Evolutionary conservation across 2,888 invertebrate species (phyloP), one percentile per base, ranked within the genome.

Genomic region (Agrotis puta): DNA sequence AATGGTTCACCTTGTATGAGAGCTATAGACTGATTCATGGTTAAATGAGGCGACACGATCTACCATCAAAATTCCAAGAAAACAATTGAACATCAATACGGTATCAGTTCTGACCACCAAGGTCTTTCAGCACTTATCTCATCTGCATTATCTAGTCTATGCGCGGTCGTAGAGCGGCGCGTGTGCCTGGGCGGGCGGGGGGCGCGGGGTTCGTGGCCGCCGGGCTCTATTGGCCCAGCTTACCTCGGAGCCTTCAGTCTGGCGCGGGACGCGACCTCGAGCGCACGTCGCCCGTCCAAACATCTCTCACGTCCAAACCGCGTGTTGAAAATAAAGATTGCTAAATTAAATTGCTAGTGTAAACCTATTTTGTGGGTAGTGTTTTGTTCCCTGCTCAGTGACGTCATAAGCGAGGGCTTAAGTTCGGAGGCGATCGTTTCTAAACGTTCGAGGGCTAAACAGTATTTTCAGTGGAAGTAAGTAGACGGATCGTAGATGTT

Each of bases 231-330:
- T 90, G 90, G 92, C 93, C 93, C 92, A 89, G 91, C 88, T 87
- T 84, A 88, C 87, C 89, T 88, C 83, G 85, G 85, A 93, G 92
- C 93, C 94, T 92, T 92, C 91, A 95, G 95, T 95, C 88, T 86
- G 89, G 89, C 89, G 87, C 87, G 83, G 88, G 87, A 88, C 88
- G 88, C 84, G 82, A 82, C 66, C 70, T 65, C 62, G 89, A 81
- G 79, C 75, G 87, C 83, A 88, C 86, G 93, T 83, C 82, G 79
- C 75, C 70, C 70, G 73, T 67, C 64, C 73, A 53, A 65, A 69
- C 45, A 77, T 66, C 72, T 66, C 68, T 68, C 83, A 75, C 84
- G 79, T 71, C 84, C 82, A 85, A 82, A 84, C 85, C 91, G 92
- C 93, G 94, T 91, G 89, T 88, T 88, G 88, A 90, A 91, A 90